Conservation (phyloP, 2,888 invertebrate genomes). For the Andrena praecox region DNA sequence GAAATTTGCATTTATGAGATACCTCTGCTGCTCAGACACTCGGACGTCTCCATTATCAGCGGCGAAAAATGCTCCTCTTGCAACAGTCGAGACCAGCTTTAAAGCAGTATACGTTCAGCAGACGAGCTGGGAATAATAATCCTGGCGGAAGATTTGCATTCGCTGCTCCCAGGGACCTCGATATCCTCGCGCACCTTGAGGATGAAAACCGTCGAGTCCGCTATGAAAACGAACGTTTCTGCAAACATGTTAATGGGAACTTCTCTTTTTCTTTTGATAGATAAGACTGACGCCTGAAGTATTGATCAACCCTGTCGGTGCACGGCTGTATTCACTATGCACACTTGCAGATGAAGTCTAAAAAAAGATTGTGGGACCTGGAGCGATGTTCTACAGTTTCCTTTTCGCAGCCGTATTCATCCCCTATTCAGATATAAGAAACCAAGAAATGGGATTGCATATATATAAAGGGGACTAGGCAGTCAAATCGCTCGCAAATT, state of each 20-base stretch:
- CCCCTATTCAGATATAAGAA: too few species aligned
- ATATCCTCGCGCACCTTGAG: neutral
- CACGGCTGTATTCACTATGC: too few species aligned
- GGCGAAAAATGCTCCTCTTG: conserved; percentile 2
- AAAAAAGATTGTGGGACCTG: too few species aligned
- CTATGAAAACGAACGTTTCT: neutral
- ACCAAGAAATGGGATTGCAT: too few species aligned
- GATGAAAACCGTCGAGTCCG: conserved; percentile 12
- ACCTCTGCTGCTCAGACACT: conserved; percentile 16
- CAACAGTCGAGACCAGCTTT: neutral
- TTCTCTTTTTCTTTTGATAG: too few species aligned
- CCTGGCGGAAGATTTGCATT: conserved; percentile 17
- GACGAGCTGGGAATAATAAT: conserved; percentile 3
- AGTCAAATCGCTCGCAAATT: too few species aligned
- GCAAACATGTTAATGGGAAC: neutral
- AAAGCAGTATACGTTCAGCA: neutral
- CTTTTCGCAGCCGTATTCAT: too few species aligned
- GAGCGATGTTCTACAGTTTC: too few species aligned
- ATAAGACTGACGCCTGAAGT: too few species aligned
- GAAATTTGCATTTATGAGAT: conserved; percentile 54
- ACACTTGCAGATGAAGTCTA: too few species aligned
- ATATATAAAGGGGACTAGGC: too few species aligned
- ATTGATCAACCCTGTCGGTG: too few species aligned
- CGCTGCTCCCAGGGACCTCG: neutral
- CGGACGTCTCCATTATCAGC: conserved; percentile 42